A percentile compares a stretch with the other conserved stretches of the same genome.
Evolutionary conservation across 2,888 invertebrate genomes (phyloP).

Genomic region (Eupithecia tripunctaria): DNA sequence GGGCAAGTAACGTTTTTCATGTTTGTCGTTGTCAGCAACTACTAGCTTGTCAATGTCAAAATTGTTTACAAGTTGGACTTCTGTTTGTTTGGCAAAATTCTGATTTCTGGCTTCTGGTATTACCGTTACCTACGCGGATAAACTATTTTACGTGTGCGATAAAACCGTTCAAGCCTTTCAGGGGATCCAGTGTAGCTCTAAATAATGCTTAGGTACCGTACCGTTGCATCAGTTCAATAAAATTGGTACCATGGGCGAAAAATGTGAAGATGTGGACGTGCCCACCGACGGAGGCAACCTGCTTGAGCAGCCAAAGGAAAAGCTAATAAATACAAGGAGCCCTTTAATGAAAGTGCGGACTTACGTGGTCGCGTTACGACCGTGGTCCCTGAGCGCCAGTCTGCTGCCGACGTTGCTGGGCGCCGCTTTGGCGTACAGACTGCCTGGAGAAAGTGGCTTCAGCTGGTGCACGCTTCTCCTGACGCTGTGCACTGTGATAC

Average conservation of each 20-base stretch:
- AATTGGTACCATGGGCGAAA: slow-evolving; percentile 56
- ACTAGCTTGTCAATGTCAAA: neutral
- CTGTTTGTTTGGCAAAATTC: neutral
- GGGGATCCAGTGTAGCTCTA: neutral
- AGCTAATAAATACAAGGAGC: slow-evolving; percentile 64
- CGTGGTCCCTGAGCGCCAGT: slow-evolving; percentile 97
- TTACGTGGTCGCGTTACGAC: slow-evolving; percentile 94
- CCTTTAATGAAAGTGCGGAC: slow-evolving; percentile 94
- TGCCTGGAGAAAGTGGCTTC: slow-evolving; percentile 89
- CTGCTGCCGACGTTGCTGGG: slow-evolving; percentile 96
- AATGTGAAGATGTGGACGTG: slow-evolving; percentile 66
- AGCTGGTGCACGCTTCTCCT: slow-evolving; percentile 91
- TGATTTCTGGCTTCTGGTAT: too few relatives aligned
- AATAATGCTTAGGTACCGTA: neutral
- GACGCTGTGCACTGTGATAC: slow-evolving; percentile 93
- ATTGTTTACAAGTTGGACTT: neutral
- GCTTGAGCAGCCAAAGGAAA: slow-evolving; percentile 75
- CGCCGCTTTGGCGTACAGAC: slow-evolving; percentile 93
- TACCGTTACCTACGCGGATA: neutral
- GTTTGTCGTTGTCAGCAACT: neutral
- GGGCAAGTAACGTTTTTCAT: neutral
- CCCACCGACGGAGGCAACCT: slow-evolving; percentile 75
- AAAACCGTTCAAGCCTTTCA: neutral
- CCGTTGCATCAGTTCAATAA: neutral
- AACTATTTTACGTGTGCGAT: neutral